Evolutionary conservation across 2,797 vertebrate species (phyloP).

Genomic region (Glossophaga mutica): DNA sequence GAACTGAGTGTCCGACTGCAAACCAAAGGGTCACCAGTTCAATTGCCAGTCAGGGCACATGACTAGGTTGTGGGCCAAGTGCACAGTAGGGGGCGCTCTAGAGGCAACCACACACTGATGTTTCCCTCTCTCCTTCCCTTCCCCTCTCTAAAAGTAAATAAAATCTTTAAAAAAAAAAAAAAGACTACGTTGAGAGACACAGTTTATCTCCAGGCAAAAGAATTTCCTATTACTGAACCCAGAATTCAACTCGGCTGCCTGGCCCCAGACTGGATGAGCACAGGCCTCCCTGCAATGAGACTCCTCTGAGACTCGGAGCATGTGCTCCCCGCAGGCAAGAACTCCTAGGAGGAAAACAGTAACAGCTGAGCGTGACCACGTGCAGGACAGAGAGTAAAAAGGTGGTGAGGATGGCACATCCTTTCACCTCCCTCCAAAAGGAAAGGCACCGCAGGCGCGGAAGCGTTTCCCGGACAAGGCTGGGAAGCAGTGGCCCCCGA

Average conservation of each 20-base stretch:
- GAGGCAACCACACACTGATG: too few species aligned
- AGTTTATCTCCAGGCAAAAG: not conserved
- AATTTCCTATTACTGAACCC: not conserved
- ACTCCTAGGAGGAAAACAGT: not conserved
- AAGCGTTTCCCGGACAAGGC: not conserved
- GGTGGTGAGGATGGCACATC: not conserved
- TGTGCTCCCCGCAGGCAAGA: not conserved
- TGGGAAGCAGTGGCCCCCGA: not conserved
- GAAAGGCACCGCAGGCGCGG: not conserved
- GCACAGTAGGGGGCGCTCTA: too few species aligned
- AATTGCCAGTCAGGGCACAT: too few species aligned
- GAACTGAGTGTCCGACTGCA: too few species aligned
- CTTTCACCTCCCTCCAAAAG: not conserved
- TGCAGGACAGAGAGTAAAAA: not conserved
- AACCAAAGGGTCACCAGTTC: too few species aligned
- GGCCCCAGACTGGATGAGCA: not conserved
- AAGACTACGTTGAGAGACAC: not conserved
- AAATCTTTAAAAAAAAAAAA: too few species aligned
- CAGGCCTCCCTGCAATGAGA: not conserved
- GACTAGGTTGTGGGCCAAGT: too few species aligned
- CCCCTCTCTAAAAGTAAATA: too few species aligned
- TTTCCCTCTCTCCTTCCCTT: too few species aligned
- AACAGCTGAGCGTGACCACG: not conserved
- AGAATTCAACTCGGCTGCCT: not conserved
- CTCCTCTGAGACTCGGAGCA: not conserved